These are phyloP conservation scores for Poecile atricapillus DNA, from an alignment of 2,113 vertebrate species.

Conservation along the genomic window DNA sequence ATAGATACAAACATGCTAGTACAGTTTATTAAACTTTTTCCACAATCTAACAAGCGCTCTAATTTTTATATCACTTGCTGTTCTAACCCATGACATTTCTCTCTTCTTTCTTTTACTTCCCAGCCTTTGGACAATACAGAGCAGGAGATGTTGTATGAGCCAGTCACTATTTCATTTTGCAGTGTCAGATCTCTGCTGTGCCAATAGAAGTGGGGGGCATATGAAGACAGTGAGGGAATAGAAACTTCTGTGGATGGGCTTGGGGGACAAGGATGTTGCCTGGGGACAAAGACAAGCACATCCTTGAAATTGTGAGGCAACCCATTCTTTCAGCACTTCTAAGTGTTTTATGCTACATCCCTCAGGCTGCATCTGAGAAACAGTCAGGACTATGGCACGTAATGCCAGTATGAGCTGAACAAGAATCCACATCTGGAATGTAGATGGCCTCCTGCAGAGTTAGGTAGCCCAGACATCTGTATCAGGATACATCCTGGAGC, in stretches of 20 bases:
- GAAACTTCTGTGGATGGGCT: not conserved
- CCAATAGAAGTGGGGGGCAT: not conserved
- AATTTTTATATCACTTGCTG: not conserved
- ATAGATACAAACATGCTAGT: not conserved
- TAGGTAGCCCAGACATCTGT: slow-evolving; percentile 46
- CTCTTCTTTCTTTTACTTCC: not conserved
- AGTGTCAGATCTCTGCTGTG: not conserved
- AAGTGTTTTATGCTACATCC: not conserved
- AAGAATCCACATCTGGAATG: slow-evolving; percentile 42
- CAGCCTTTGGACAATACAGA: not conserved
- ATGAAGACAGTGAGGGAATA: not conserved
- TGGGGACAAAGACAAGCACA: not conserved
- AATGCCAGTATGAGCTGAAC: not conserved
- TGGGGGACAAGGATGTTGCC: rapidly evolving
- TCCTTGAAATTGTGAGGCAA: not conserved
- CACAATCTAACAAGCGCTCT: not conserved
- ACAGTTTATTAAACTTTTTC: not conserved
- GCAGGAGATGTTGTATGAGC: not conserved
- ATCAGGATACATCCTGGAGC: slow-evolving; percentile 2
- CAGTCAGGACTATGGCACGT: not conserved
- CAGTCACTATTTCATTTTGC: not conserved
- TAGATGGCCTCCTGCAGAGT: slow-evolving; percentile 47
- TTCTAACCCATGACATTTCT: not conserved
- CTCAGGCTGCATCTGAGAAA: not conserved
- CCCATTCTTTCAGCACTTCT: not conserved